Evolutionary conservation across 1,140 invertebrate genomes (phyloP), one percentile per base, ranked within the genome.

Genomic region (Lerema accius): DNA sequence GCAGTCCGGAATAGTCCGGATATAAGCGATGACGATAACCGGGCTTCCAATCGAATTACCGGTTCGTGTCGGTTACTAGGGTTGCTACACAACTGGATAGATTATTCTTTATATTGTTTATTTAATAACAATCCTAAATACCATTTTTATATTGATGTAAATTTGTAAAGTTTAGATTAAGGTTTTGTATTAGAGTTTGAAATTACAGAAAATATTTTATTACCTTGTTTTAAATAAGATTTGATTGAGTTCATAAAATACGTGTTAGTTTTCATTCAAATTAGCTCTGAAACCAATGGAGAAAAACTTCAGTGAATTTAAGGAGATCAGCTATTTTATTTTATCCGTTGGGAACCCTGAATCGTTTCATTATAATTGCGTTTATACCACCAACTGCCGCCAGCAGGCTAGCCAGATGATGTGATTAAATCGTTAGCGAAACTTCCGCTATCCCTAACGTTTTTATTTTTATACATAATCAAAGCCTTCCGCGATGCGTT

Each of bases 41-140:
- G 49, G 46, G 58, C 23, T 46, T 46, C 17, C 9, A 60, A 68
- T 60, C 37, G 35, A 60, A 61, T 68, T 68, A 68, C 35, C 50
- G 62, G 55, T 37, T 37, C 45, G n/a, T 11, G 35, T 37, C 43
- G 37, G 28, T 49, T 5, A 4, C 16, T 23, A 51, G 49, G 49
- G 49, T 37, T 51, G 16, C 13, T 23, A 39, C 35, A 37, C 35
- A 37, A 37, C 0, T 7, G n/a, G 4, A 37, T 37, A 37, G 4
- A n/a, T 32, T 32, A 32, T 32, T 32, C n/a, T n/a, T n/a, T n/a
- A n/a, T n/a, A n/a, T n/a, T n/a, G n/a, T n/a, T n/a, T n/a, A n/a
- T n/a, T n/a, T n/a, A n/a, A n/a, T n/a, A n/a, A n/a, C n/a, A n/a
- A n/a, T n/a, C n/a, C n/a, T n/a, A n/a, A n/a, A n/a, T n/a, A n/a